These are phyloP conservation scores for Agrotis segetum DNA, from an alignment of 2,888 invertebrate genomes.

Conservation along the genomic window DNA sequence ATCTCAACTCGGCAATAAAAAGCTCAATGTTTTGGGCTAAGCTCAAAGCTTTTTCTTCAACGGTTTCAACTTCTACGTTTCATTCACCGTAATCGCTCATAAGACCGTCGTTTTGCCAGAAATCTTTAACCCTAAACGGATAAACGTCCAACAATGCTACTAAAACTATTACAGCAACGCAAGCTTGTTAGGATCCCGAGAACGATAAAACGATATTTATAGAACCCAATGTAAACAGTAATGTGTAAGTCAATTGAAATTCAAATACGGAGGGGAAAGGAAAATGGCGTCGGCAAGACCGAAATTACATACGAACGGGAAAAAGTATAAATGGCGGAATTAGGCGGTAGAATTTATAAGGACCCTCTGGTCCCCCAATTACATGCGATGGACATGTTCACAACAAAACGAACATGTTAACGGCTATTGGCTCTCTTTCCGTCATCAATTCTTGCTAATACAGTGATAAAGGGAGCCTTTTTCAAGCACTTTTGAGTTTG, in stretches of 20 bases:
- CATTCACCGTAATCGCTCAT: too few species aligned
- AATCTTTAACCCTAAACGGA: background rate
- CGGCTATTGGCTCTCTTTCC: slow-evolving; percentile 41
- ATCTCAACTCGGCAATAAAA: too few species aligned
- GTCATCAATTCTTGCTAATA: slow-evolving; percentile 37
- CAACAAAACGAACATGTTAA: slow-evolving; percentile 47
- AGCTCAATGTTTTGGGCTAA: too few species aligned
- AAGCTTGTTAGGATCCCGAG: slow-evolving; percentile 21
- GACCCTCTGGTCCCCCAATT: slow-evolving; percentile 53
- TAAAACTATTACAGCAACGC: slow-evolving; percentile 29
- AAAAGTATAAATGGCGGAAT: slow-evolving; percentile 53
- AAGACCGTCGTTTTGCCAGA: too few species aligned
- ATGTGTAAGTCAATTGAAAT: slow-evolving; percentile 66
- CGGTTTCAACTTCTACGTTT: too few species aligned
- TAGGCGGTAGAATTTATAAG: slow-evolving; percentile 59
- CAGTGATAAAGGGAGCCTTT: slow-evolving; percentile 2
- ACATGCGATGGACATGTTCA: slow-evolving; percentile 53
- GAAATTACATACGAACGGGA: slow-evolving; percentile 58
- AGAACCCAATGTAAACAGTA: slow-evolving; percentile 55
- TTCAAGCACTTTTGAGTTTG: slow-evolving; percentile 12
- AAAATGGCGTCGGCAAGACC: slow-evolving; percentile 52
- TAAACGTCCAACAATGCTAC: slow-evolving; percentile 5
- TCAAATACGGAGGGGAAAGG: slow-evolving; percentile 61
- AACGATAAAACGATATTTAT: slow-evolving; percentile 57
- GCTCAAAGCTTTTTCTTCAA: too few species aligned